Evolutionary conservation across 2,113 vertebrate species (phyloP).

Genomic region (Pantherophis guttatus): DNA sequence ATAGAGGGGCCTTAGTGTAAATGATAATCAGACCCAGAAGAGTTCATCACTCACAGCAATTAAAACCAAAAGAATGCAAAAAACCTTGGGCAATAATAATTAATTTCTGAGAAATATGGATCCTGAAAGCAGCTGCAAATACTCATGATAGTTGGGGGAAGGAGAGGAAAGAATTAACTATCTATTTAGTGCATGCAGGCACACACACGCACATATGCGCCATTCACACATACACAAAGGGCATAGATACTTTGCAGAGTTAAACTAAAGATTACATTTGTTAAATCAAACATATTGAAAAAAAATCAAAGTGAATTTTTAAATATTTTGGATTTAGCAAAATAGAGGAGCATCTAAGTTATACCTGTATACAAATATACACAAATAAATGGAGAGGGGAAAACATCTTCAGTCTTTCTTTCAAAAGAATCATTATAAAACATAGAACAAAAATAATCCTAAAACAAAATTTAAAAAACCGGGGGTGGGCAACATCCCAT

Average conservation of each 20-base stretch:
- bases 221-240: neutral
- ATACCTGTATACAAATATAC: neutral
- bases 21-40: conserved; percentile 30
- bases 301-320: conserved; percentile 55
- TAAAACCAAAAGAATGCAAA: conserved; percentile 33
- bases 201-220: neutral
- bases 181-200: neutral
- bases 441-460: conserved; percentile 38
- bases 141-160: conserved; percentile 11
- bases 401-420: conserved; percentile 43
- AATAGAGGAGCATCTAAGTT: conserved; percentile 19
- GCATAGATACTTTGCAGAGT: neutral
- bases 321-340: conserved; percentile 51
- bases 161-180: neutral
- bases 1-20: conserved; percentile 26
- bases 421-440: conserved; percentile 43
- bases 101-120: conserved; percentile 37
- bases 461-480: neutral
- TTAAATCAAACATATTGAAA: conserved; percentile 58
- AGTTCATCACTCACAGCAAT: conserved; percentile 25
- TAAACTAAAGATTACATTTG: conserved; percentile 50
- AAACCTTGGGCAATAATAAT: conserved; percentile 25
- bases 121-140: conserved; percentile 37
- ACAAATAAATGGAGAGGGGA: conserved; percentile 16
- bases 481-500: neutral